phyloP scores from a whole-genome alignment of 2,797 vertebrate species.

The Petrocephalus schoutedeni region DNA sequence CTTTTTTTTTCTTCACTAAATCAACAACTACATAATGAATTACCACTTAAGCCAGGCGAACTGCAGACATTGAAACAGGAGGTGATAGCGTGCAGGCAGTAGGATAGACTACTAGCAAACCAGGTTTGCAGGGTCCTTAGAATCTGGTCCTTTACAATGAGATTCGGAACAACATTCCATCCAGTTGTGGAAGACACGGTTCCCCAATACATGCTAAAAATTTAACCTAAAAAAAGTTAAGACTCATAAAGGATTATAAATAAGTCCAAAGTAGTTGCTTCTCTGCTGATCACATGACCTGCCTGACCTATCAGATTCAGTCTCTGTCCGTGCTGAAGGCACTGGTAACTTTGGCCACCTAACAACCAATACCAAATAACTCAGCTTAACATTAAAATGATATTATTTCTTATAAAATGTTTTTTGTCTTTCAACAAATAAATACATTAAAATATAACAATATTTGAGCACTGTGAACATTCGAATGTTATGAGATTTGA shows the following conservation, averaged over 20 bases:
- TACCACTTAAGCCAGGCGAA: conserved; percentile 50
- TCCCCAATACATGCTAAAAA: neutral
- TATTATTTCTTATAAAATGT: neutral
- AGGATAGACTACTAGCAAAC: conserved; percentile 50
- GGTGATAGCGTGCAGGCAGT: conserved; percentile 59
- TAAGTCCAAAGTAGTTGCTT: neutral
- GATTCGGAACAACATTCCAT: neutral
- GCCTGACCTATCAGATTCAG: neutral
- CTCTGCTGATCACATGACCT: neutral
- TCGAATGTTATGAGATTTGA: neutral
- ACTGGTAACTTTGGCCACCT: neutral
- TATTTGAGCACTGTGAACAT: neutral
- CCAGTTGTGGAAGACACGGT: conserved; percentile 9
- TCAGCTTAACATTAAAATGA: neutral
- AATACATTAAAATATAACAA: neutral
- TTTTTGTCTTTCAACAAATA: neutral
- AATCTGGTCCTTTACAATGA: conserved; percentile 43
- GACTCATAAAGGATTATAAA: neutral
- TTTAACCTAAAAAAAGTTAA: neutral
- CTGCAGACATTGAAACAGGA: conserved; percentile 50
- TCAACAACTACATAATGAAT: conserved; percentile 46
- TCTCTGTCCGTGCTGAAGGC: conserved; percentile 3
- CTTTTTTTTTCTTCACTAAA: conserved; percentile 63
- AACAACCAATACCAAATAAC: neutral
- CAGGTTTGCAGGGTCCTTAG: conserved; percentile 46